These are phyloP conservation scores for Liopterus haemorrhoidalis DNA, from an alignment of 2,888 invertebrate genomes.

Conservation along the genomic window DNA sequence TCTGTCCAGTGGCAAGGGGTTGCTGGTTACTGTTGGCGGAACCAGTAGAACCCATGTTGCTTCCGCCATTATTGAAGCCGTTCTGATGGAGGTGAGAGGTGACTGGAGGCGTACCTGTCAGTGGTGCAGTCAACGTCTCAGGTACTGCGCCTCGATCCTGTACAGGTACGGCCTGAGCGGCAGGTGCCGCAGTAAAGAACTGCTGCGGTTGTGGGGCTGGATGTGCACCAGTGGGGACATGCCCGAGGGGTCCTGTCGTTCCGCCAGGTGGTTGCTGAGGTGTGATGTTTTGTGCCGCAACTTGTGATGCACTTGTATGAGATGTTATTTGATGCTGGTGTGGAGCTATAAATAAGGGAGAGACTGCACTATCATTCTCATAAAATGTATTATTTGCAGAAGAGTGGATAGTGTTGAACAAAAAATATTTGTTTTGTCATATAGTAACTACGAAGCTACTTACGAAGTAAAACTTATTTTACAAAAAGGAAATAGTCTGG, in stretches of 20 bases:
- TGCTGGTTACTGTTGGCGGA: conserved; percentile 2
- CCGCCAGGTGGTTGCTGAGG: conserved; percentile 33
- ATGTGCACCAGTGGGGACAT: conserved; percentile 35
- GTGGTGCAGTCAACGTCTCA: conserved; percentile 42
- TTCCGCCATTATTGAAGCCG: conserved; percentile 40
- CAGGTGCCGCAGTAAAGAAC: conserved; percentile 35
- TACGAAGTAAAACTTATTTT: too few species aligned
- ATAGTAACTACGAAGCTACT: too few species aligned
- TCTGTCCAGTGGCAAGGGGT: conserved; percentile 27
- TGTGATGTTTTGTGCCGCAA: conserved; percentile 34
- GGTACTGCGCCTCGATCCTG: conserved; percentile 43
- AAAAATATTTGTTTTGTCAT: too few species aligned
- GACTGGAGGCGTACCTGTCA: conserved; percentile 8
- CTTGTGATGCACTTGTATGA: conserved; percentile 38
- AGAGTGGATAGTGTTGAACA: too few species aligned
- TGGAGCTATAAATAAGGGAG: conserved; percentile 14
- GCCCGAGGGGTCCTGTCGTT: conserved; percentile 34
- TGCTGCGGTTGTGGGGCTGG: conserved; percentile 12
- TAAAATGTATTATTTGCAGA: too few species aligned
- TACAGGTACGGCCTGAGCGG: conserved; percentile 34
- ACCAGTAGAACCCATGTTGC: not conserved
- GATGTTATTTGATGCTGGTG: conserved; percentile 34
- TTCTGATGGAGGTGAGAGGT: conserved; percentile 45
- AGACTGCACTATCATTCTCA: too few species aligned
- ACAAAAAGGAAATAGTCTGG: too few species aligned